Percentiles rank a stretch among this genome's conserved stretches.
These are phyloP conservation scores for Orthosia gothica DNA, from an alignment of 2,888 invertebrate species.

Conservation along the genomic window DNA sequence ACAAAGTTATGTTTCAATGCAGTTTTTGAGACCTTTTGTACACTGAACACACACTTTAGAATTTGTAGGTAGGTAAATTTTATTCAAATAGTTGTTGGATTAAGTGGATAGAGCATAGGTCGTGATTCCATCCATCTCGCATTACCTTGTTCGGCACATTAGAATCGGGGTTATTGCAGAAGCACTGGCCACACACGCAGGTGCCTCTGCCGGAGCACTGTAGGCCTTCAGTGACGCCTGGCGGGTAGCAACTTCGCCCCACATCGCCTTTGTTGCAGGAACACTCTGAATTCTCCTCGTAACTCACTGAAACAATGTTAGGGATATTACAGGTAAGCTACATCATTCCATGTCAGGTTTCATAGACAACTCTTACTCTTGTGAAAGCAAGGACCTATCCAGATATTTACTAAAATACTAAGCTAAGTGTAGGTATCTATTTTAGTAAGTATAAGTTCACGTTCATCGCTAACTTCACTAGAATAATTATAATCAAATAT, in stretches of 20 bases:
- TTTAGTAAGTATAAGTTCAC: background rate
- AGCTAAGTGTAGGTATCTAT: background rate
- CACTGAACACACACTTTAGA: too few species aligned
- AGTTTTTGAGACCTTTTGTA: too few species aligned
- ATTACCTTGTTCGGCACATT: conserved; percentile 82
- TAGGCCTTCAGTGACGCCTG: conserved; percentile 72
- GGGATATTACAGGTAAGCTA: background rate
- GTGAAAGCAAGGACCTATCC: background rate
- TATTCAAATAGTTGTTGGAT: too few species aligned
- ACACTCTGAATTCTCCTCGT: conserved; percentile 83
- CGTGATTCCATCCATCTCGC: background rate
- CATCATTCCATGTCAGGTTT: background rate
- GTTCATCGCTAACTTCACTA: background rate
- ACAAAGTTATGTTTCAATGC: too few species aligned
- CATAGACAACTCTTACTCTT: background rate
- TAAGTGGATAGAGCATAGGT: too few species aligned
- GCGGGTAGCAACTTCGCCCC: conserved; percentile 78
- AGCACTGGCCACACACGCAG: conserved; percentile 85
- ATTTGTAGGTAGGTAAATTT: too few species aligned
- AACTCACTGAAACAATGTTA: conserved; percentile 78
- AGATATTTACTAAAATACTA: background rate
- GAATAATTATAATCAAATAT: conserved; percentile 3
- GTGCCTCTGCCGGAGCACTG: conserved; percentile 83
- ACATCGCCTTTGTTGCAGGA: conserved; percentile 77
- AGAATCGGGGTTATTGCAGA: conserved; percentile 79